Conservation (phyloP, 2,113 vertebrate genomes). For the Pollimyrus isidori region DNA sequence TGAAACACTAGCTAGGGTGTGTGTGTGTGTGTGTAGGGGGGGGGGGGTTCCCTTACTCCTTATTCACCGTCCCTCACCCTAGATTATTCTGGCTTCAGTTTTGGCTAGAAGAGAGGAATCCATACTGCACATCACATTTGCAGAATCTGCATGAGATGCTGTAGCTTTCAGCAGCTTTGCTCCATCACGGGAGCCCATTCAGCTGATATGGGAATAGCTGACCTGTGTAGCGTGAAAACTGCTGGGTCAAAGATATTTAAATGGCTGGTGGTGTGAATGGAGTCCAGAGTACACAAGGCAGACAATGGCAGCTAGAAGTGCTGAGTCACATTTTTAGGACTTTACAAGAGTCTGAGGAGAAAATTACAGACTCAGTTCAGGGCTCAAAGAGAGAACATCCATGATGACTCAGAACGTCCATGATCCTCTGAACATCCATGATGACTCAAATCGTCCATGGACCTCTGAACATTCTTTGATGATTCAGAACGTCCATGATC, state of each 20-base stretch:
- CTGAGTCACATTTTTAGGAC: constrained; percentile 4
- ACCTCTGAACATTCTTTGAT: too few relatives aligned
- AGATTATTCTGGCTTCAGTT: not conserved
- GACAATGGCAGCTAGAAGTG: constrained; percentile 11
- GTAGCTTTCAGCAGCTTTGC: not conserved
- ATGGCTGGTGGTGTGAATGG: not conserved
- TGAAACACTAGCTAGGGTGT: not conserved
- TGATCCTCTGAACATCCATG: not conserved
- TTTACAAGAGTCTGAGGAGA: not conserved
- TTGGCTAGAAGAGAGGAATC: not conserved
- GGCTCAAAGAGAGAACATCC: not conserved
- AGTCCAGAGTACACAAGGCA: constrained; percentile 10
- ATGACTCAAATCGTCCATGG: too few relatives aligned
- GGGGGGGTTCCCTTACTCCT: not conserved
- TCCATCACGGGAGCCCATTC: not conserved
- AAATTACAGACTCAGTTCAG: not conserved
- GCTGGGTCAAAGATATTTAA: constrained; percentile 25
- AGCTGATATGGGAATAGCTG: constrained; percentile 13
- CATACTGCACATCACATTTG: not conserved
- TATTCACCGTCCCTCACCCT: not conserved
- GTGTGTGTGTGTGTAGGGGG: too few relatives aligned
- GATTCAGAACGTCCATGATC: too few relatives aligned
- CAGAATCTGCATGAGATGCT: not conserved
- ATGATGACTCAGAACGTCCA: not conserved
- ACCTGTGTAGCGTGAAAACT: constrained; percentile 18